Evolutionary conservation across 2,888 invertebrate genomes (phyloP).

Genomic region (Strigamia transsilvanica): DNA sequence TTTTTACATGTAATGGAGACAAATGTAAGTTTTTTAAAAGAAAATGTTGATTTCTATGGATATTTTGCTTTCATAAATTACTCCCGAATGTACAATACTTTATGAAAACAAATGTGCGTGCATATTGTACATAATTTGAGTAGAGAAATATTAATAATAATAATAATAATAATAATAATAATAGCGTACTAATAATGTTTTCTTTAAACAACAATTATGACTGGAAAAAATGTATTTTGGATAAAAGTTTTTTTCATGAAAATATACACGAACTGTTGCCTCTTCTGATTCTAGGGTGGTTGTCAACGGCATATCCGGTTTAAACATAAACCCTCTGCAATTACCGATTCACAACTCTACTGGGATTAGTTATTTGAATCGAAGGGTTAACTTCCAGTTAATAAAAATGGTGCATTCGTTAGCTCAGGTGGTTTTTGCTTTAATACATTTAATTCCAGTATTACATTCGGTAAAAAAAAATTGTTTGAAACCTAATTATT

Average conservation of each 20-base stretch:
- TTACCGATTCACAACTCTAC: too few relatives aligned
- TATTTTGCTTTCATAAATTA: background rate
- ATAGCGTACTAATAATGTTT: background rate
- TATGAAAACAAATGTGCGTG: background rate
- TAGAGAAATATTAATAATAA: too few relatives aligned
- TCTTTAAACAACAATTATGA: too few relatives aligned
- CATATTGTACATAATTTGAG: background rate
- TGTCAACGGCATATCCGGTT: too few relatives aligned
- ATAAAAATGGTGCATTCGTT: background rate
- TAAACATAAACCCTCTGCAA: too few relatives aligned
- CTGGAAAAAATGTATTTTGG: background rate
- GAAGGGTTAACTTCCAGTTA: background rate
- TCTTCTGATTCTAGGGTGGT: too few relatives aligned
- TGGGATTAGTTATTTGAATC: too few relatives aligned
- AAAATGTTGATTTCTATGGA: background rate
- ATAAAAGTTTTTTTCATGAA: too few relatives aligned
- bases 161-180: too few relatives aligned
- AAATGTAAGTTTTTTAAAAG: too few relatives aligned
- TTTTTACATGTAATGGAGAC: background rate
- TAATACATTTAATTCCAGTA: background rate
- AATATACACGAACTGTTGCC: too few relatives aligned
- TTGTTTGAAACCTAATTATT: background rate
- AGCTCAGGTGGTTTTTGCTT: background rate
- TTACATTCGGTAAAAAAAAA: constrained; percentile 15
- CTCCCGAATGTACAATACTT: background rate